Percentiles rank a stretch among this genome's conserved stretches.
Conservation (phyloP, 2,113 vertebrate genomes). For the Entelurus aequoreus region DNA sequence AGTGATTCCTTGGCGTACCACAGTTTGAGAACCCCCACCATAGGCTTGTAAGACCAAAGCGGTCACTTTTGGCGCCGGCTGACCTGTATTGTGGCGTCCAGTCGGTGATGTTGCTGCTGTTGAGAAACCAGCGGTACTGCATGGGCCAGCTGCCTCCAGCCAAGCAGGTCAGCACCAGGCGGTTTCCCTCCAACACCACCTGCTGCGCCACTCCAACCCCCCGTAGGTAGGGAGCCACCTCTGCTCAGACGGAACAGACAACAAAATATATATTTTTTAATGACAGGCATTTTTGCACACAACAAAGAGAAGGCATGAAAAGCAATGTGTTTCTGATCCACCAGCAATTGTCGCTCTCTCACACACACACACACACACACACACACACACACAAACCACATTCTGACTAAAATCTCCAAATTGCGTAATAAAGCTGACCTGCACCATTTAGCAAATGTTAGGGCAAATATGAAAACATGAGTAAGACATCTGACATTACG, state of each 20-base stretch:
- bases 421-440: slow-evolving; percentile 7
- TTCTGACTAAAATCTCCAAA: neutral
- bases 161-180: slow-evolving; percentile 89
- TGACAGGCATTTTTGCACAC: neutral
- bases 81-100: slow-evolving; percentile 89
- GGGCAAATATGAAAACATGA: slow-evolving; percentile 15
- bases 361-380: too few species aligned
- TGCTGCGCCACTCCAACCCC: slow-evolving; percentile 43
- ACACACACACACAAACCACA: neutral
- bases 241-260: slow-evolving; percentile 60
- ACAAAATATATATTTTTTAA: neutral
- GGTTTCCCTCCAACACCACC: slow-evolving; percentile 83
- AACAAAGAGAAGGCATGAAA: too few species aligned
- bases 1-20: too few species aligned
- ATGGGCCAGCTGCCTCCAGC: slow-evolving; percentile 95
- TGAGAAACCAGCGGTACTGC: slow-evolving; percentile 87
- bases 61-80: slow-evolving; percentile 32
- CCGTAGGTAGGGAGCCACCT: slow-evolving; percentile 63
- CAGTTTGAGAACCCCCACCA: too few species aligned
- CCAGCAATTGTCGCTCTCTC: too few species aligned
- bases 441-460: slow-evolving; percentile 29
- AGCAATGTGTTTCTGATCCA: too few species aligned
- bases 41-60: neutral
- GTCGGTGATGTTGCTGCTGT: slow-evolving; percentile 79
- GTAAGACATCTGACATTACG: neutral